Percentiles rank a stretch among this genome's conserved stretches.
phyloP scores from a whole-genome alignment of 2,797 vertebrate species.

The Xiphorhynchus erythropygius region DNA sequence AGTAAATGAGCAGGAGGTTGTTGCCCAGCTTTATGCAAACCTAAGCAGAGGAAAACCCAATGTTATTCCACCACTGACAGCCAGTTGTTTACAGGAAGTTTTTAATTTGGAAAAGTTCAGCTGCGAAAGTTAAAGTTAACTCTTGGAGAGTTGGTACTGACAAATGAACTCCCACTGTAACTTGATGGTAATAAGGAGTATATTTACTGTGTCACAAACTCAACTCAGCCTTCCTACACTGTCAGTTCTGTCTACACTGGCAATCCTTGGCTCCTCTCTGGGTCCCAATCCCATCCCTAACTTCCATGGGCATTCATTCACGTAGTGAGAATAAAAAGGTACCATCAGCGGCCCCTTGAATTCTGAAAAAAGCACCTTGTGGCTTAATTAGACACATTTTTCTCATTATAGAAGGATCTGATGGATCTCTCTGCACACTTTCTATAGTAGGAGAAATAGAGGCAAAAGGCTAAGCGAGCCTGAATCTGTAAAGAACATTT shows the following conservation, averaged over 20 bases:
- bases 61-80: background rate
- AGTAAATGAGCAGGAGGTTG: slow-evolving; percentile 92
- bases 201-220: background rate
- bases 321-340: background rate
- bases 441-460: background rate
- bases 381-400: background rate
- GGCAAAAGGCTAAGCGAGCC: background rate
- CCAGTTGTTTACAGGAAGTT: background rate
- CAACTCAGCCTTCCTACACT: background rate
- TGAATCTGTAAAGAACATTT: background rate
- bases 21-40: slow-evolving; percentile 95
- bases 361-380: background rate
- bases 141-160: background rate
- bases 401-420: background rate
- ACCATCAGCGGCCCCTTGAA: background rate
- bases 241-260: background rate
- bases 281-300: background rate
- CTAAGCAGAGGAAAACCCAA: slow-evolving; percentile 64
- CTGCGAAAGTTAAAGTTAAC: background rate
- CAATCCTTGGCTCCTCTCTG: background rate
- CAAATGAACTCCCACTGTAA: background rate
- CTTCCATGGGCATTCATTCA: background rate
- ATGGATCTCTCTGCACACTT: background rate
- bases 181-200: background rate
- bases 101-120: background rate